Conservation (phyloP, 2,888 invertebrate genomes). For the Eupithecia pulchellata region DNA sequence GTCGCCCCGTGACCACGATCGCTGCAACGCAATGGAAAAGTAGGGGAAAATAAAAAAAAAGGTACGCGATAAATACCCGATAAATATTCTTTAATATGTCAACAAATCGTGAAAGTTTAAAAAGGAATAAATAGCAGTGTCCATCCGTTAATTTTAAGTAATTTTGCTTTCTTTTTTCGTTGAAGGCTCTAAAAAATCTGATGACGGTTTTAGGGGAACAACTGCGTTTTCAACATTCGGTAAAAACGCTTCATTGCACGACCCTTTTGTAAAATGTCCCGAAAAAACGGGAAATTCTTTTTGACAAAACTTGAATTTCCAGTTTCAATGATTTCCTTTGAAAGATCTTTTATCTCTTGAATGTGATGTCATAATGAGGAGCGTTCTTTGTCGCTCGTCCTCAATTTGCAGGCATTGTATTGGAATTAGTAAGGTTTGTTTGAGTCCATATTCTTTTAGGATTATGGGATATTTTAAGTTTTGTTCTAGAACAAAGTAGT, state of each 20-base stretch:
- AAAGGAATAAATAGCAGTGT: no score
- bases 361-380: constrained; percentile 65
- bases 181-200: neutral
- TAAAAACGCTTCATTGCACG: constrained; percentile 26
- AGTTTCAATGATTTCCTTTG: constrained; percentile 59
- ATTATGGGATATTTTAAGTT: neutral
- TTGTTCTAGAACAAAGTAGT: neutral
- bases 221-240: neutral
- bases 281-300: constrained; percentile 59
- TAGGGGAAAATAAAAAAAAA: no score
- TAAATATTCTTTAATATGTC: no score
- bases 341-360: constrained; percentile 64
- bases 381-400: constrained; percentile 41
- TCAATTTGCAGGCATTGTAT: constrained; percentile 41
- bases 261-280: constrained; percentile 49
- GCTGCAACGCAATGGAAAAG: no score
- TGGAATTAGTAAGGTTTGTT: constrained; percentile 41
- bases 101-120: no score
- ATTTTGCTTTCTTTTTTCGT: neutral
- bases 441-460: neutral
- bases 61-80: no score
- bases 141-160: no score
- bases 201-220: neutral
- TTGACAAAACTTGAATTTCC: constrained; percentile 50
- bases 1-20: no score